These are phyloP conservation scores for Drosophila pruinosa DNA, from an alignment of 1,140 invertebrate genomes.

Conservation along the genomic window DNA sequence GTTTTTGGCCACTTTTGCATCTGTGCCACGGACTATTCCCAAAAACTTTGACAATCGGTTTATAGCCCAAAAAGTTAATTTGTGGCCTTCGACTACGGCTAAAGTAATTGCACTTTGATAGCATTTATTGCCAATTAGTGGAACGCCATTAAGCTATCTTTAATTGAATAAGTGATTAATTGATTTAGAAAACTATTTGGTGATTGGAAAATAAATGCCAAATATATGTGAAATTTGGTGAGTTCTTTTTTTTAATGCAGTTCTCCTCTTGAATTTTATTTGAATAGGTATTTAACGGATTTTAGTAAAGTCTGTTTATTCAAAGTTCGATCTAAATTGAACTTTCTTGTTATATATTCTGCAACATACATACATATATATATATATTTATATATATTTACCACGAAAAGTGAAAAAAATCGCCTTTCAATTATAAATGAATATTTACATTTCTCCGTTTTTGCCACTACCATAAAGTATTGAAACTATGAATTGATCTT, in stretches of 20 bases:
- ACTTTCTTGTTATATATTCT: too few relatives aligned
- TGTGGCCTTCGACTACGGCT: not conserved
- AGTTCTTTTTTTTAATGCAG: too few relatives aligned
- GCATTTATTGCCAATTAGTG: not conserved
- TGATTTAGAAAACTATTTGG: not conserved
- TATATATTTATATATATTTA: too few relatives aligned
- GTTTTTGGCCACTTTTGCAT: constrained; percentile 48
- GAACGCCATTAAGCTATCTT: not conserved
- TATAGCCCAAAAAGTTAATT: constrained; percentile 22
- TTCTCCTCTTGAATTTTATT: too few relatives aligned
- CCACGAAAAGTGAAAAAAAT: too few relatives aligned
- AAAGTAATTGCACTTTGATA: not conserved
- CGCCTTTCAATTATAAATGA: too few relatives aligned
- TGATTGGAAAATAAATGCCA: too few relatives aligned
- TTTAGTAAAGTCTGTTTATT: too few relatives aligned
- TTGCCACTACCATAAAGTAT: constrained; percentile 45
- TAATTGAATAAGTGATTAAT: not conserved
- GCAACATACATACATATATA: too few relatives aligned
- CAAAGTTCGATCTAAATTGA: too few relatives aligned
- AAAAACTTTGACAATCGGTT: constrained; percentile 36
- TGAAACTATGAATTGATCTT: constrained; percentile 7
- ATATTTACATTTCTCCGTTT: too few relatives aligned
- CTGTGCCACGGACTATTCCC: constrained; percentile 29
- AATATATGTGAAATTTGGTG: not conserved
- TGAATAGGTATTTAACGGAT: too few relatives aligned